These are phyloP conservation scores for Andricus quercusramuli DNA, from an alignment of 2,888 invertebrate species.

Conservation along the genomic window DNA sequence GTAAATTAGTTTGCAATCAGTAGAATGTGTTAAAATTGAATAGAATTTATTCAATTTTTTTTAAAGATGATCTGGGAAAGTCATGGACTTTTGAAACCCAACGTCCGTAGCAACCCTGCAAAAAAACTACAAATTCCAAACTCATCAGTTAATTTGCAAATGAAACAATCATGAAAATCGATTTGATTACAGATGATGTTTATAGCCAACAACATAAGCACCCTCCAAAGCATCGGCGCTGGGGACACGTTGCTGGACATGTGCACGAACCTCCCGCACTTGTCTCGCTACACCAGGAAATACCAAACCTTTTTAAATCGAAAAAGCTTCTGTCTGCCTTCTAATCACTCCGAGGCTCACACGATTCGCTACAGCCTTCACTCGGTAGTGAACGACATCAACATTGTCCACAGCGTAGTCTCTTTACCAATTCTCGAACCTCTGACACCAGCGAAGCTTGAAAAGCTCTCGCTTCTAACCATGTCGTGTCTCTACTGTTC, in stretches of 20 bases:
- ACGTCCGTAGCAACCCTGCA: too few relatives aligned
- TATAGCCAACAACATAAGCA: conserved; percentile 87
- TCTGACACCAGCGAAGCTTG: conserved; percentile 89
- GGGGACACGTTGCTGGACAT: conserved; percentile 90
- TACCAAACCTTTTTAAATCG: conserved; percentile 84
- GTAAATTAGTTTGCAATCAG: too few relatives aligned
- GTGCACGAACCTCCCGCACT: conserved; percentile 87
- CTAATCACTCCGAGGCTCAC: conserved; percentile 87
- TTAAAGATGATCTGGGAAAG: too few relatives aligned
- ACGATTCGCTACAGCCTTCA: conserved; percentile 88
- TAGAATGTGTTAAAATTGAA: too few relatives aligned
- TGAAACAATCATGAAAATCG: background rate
- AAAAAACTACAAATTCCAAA: background rate
- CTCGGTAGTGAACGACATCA: conserved; percentile 90
- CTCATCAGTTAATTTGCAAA: background rate
- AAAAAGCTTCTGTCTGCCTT: conserved; percentile 84
- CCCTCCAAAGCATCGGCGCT: conserved; percentile 89
- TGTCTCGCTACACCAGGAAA: conserved; percentile 83
- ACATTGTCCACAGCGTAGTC: conserved; percentile 89
- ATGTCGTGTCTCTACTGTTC: conserved; percentile 92
- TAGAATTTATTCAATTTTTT: too few relatives aligned
- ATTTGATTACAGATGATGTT: conserved; percentile 85
- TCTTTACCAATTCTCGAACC: conserved; percentile 94
- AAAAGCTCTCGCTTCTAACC: conserved; percentile 89
- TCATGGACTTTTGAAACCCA: too few relatives aligned